phyloP scores from a whole-genome alignment of 1,140 invertebrate genomes.

The Sinonovacula constricta region DNA sequence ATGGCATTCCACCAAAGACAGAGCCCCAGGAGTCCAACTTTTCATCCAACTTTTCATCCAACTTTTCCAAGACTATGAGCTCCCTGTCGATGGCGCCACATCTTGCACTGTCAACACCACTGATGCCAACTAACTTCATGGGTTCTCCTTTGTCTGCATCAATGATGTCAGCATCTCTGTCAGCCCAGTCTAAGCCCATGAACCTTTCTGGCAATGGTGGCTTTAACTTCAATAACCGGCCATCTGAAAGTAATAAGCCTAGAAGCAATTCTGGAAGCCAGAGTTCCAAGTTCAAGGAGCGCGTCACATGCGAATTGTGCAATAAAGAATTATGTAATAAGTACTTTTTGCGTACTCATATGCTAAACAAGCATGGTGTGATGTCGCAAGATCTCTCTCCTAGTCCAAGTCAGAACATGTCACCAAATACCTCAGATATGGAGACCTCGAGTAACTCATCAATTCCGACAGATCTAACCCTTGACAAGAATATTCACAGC shows the following conservation, averaged over 20 bases:
- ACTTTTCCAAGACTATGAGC: conserved; percentile 29
- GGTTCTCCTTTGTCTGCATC: not conserved
- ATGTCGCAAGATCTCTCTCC: conserved; percentile 70
- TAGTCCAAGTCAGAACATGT: conserved; percentile 74
- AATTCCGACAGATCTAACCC: conserved; percentile 65
- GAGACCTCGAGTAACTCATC: conserved; percentile 72
- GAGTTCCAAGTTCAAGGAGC: conserved; percentile 38
- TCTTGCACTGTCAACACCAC: conserved; percentile 37
- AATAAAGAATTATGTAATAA: conserved; percentile 99
- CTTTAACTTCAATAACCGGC: not conserved
- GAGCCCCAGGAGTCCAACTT: conserved; percentile 30
- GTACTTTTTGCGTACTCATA: conserved; percentile 95
- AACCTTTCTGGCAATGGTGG: conserved; percentile 34
- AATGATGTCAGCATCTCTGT: conserved; percentile 25
- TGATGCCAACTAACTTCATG: conserved; percentile 32
- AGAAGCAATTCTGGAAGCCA: not conserved
- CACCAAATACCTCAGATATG: conserved; percentile 79
- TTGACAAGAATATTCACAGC: conserved; percentile 56
- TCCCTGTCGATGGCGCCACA: conserved; percentile 34
- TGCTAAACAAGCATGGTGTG: conserved; percentile 97
- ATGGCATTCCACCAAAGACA: conserved; percentile 67
- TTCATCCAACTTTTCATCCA: conserved; percentile 54
- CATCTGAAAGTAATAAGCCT: not conserved
- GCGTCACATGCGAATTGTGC: conserved; percentile 96
- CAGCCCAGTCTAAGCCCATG: conserved; percentile 37